A percentile compares a stretch with the other conserved stretches of the same genome.
Evolutionary conservation across 2,888 invertebrate genomes (phyloP).

Genomic region (Protodeltote pygarga): DNA sequence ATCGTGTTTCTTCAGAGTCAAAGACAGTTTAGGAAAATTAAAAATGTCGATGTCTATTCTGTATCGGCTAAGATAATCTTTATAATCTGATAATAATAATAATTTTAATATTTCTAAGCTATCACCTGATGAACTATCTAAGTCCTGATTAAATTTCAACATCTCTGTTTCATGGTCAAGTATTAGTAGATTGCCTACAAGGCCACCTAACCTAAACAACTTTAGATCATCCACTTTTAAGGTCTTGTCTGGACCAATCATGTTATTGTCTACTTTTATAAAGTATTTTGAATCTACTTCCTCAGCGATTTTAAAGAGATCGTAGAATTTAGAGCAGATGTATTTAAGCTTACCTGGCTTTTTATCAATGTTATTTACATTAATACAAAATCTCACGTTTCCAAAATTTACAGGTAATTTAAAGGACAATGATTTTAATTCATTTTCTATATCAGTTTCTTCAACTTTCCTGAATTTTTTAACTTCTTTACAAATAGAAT

Average conservation of each 20-base stretch:
- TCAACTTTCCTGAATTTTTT: neutral
- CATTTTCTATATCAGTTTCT: neutral
- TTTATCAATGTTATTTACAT: neutral
- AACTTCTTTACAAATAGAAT: neutral
- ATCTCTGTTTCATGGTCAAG: neutral
- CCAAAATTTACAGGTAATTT: neutral
- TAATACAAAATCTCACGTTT: neutral
- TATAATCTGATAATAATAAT: neutral
- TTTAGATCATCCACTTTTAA: neutral
- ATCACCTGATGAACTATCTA: neutral
- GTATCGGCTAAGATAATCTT: neutral
- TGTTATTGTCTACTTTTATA: neutral
- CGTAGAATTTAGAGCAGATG: neutral
- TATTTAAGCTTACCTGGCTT: neutral
- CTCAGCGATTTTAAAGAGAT: neutral
- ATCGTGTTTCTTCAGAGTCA: neutral
- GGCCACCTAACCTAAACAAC: neutral
- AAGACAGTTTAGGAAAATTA: neutral
- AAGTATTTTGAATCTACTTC: neutral
- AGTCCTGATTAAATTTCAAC: neutral
- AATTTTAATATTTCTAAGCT: neutral
- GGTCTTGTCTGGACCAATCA: neutral
- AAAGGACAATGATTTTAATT: neutral
- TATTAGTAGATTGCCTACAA: neutral
- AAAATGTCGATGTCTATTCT: neutral